Percentiles rank a stretch among this genome's conserved stretches.
Evolutionary conservation across 2,888 invertebrate species (phyloP).

Genomic region (Epinotia nisella): DNA sequence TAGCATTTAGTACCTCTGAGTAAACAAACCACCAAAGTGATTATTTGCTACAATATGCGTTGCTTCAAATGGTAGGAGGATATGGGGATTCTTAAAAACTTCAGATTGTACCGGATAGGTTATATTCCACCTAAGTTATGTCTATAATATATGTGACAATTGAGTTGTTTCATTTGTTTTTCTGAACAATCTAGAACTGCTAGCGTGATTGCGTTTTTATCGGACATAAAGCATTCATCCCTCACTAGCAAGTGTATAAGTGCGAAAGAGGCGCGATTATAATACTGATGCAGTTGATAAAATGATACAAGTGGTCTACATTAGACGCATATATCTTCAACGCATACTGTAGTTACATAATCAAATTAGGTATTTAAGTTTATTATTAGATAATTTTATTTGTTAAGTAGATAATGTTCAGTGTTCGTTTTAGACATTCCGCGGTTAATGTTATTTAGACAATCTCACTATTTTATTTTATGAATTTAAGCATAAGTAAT

Average conservation of each 20-base stretch:
- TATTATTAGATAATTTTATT: constrained; percentile 27
- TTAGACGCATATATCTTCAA: not conserved
- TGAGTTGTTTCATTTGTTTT: too few relatives aligned
- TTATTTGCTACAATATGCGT: constrained; percentile 33
- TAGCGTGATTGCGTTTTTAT: not conserved
- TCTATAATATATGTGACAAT: too few relatives aligned
- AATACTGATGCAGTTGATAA: too few relatives aligned
- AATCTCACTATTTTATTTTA: constrained; percentile 43
- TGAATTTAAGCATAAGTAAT: constrained; percentile 17
- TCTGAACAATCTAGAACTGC: too few relatives aligned
- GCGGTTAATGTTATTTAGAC: constrained; percentile 25
- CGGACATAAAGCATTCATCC: not conserved
- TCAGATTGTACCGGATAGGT: too few relatives aligned
- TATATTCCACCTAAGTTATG: too few relatives aligned
- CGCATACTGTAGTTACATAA: constrained; percentile 35
- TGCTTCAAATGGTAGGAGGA: not conserved
- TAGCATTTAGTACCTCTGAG: constrained; percentile 38
- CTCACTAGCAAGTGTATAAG: not conserved
- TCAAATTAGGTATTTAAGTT: constrained; percentile 41
- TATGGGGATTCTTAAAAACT: too few relatives aligned
- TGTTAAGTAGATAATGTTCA: constrained; percentile 40
- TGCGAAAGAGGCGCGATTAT: not conserved
- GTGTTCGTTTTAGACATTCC: constrained; percentile 42
- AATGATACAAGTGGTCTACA: not conserved
- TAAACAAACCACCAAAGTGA: constrained; percentile 43